Evolutionary conservation across 2,113 vertebrate species (phyloP).

Genomic region (Triplophysa tibetana): DNA sequence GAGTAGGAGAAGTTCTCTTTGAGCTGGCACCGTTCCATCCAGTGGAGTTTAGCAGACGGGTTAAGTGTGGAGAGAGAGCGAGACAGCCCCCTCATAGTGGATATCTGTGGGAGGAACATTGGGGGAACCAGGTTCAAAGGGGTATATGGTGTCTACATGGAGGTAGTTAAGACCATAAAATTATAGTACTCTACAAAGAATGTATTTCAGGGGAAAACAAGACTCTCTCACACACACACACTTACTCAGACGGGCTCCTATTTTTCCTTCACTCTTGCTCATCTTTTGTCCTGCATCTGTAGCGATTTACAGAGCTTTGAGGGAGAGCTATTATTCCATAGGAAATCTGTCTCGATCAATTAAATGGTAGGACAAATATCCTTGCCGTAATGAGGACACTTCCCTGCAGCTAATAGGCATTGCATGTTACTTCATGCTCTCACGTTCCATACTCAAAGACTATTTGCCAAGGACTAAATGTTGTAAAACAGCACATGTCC

Average conservation of each 20-base stretch:
- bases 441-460: constrained; percentile 47
- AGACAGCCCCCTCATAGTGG: constrained; percentile 31
- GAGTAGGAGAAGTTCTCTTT: constrained; percentile 15
- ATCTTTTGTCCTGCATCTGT: constrained; percentile 46
- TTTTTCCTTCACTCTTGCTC: not conserved
- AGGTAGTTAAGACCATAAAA: constrained; percentile 36
- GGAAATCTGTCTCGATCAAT: constrained; percentile 2
- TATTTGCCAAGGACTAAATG: constrained; percentile 36
- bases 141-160: constrained; percentile 37
- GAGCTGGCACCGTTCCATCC: constrained; percentile 15
- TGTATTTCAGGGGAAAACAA: constrained; percentile 38
- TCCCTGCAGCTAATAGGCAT: constrained; percentile 33
- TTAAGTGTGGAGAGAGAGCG: not conserved
- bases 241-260: not conserved
- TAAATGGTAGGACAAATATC: not conserved
- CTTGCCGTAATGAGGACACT: constrained; percentile 29
- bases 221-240: constrained; percentile 6
- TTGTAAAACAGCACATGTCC: constrained; percentile 23
- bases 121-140: constrained; percentile 53
- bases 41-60: constrained; percentile 9
- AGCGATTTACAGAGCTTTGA: not conserved
- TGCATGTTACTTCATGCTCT: constrained; percentile 56
- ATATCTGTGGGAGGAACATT: constrained; percentile 45
- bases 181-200: constrained; percentile 34
- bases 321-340: constrained; percentile 17